Percentiles rank a stretch among this genome's conserved stretches.
Evolutionary conservation across 2,113 vertebrate species (phyloP).

Genomic region (Centropus bengalensis): DNA sequence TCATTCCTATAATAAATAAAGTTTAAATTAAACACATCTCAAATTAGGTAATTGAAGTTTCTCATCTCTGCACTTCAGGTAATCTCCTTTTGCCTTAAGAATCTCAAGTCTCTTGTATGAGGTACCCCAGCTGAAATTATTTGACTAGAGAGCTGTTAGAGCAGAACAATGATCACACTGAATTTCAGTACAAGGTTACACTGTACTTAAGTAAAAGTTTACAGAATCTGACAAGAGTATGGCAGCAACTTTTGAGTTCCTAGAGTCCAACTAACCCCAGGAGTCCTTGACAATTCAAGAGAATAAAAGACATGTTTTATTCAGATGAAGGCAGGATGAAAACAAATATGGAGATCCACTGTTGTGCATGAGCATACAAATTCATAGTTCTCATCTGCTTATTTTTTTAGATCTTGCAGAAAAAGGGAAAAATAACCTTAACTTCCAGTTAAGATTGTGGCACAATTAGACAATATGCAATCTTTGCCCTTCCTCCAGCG

Average conservation of each 20-base stretch:
- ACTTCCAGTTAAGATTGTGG: not conserved
- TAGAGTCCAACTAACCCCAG: not conserved
- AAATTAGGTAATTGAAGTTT: not conserved
- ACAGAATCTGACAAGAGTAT: not conserved
- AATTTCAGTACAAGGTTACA: not conserved
- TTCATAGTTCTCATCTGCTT: not conserved
- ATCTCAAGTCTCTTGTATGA: not conserved
- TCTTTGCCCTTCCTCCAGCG: not conserved
- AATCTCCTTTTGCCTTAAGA: not conserved
- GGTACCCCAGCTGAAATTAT: not conserved
- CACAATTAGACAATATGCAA: not conserved
- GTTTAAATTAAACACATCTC: not conserved
- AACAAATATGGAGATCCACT: rapidly evolving
- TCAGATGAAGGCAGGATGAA: not conserved
- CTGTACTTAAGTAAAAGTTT: not conserved
- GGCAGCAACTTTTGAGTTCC: not conserved
- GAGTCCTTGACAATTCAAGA: not conserved
- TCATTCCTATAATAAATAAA: not conserved
- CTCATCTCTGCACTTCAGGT: not conserved
- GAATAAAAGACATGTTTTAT: not conserved
- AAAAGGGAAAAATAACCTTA: not conserved
- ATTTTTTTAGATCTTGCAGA: not conserved
- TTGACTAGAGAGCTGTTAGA: not conserved
- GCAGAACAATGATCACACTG: not conserved
- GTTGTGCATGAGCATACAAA: not conserved